Evolutionary conservation across 2,888 invertebrate genomes (phyloP).

Genomic region (Melanostoma scalare): DNA sequence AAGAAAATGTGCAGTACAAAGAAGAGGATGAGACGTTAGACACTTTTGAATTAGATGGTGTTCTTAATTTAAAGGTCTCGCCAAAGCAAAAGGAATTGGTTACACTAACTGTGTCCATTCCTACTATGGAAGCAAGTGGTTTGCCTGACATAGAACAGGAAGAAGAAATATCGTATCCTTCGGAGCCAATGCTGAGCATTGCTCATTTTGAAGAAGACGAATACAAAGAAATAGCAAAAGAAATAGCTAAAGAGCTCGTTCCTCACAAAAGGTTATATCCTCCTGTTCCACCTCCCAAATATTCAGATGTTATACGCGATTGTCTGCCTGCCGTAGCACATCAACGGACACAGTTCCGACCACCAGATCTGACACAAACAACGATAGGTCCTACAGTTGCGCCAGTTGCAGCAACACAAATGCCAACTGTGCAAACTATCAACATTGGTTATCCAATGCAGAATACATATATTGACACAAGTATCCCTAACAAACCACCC

Average conservation of each 20-base stretch:
- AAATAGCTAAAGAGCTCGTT: slow-evolving; percentile 15
- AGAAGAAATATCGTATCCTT: slow-evolving; percentile 52
- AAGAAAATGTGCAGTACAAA: slow-evolving; percentile 35
- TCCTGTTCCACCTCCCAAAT: slow-evolving; percentile 36
- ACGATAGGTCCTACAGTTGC: not conserved
- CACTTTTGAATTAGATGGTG: slow-evolving; percentile 35
- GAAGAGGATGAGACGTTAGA: slow-evolving; percentile 48
- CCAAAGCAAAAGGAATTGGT: slow-evolving; percentile 1
- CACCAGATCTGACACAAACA: not conserved
- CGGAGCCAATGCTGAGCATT: slow-evolving; percentile 62
- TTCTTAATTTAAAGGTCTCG: slow-evolving; percentile 41
- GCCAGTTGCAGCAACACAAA: not conserved
- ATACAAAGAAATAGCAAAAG: slow-evolving; percentile 18
- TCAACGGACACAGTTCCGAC: slow-evolving; percentile 18
- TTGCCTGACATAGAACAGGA: slow-evolving; percentile 1
- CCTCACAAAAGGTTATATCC: slow-evolving; percentile 14
- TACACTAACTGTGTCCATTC: not conserved
- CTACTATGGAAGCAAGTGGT: not conserved
- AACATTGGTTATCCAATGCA: slow-evolving; percentile 38
- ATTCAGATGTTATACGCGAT: slow-evolving; percentile 59
- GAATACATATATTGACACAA: slow-evolving; percentile 4
- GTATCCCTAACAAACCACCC: not conserved
- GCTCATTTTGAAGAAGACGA: slow-evolving; percentile 57
- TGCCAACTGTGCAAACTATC: slow-evolving; percentile 33
- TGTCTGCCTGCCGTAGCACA: slow-evolving; percentile 46